Evolutionary conservation across 2,797 vertebrate species (phyloP).

Genomic region (Gymnothorax reevesii): DNA sequence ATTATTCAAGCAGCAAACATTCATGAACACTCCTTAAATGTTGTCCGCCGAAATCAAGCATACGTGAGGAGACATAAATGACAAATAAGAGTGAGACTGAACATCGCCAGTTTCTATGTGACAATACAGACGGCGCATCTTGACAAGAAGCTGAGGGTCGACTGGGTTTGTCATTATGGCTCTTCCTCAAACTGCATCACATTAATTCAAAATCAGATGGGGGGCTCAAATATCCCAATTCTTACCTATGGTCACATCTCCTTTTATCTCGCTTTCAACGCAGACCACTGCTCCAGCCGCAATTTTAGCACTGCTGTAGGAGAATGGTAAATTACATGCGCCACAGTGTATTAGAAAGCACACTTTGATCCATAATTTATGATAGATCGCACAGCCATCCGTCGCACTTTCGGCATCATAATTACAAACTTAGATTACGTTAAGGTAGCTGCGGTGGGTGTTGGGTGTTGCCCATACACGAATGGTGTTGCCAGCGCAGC

Average conservation of each 20-base stretch:
- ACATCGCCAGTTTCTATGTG: too few species aligned
- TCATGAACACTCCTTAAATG: background rate
- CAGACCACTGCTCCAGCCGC: slow-evolving; percentile 93
- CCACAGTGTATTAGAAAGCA: background rate
- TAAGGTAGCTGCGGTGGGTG: background rate
- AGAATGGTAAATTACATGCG: slow-evolving; percentile 23
- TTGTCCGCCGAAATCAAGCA: too few species aligned
- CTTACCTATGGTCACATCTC: slow-evolving; percentile 94
- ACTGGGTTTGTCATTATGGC: background rate
- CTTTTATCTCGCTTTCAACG: slow-evolving; percentile 93
- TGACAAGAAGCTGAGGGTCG: too few species aligned
- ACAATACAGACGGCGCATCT: background rate
- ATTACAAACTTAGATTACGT: too few species aligned
- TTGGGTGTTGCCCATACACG: background rate
- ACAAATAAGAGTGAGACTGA: too few species aligned
- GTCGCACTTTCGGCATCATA: too few species aligned
- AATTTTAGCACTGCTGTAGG: slow-evolving; percentile 81
- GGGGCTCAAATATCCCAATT: background rate
- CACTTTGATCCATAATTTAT: background rate
- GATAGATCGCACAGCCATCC: background rate
- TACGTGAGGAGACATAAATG: too few species aligned
- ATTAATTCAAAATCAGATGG: background rate
- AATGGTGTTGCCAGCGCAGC: background rate
- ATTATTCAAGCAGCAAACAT: background rate
- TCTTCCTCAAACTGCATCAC: background rate